Evolutionary conservation across 2,888 invertebrate species (phyloP), one percentile per base, ranked within the genome.

Genomic region (Rhimphoctona megacephalus): DNA sequence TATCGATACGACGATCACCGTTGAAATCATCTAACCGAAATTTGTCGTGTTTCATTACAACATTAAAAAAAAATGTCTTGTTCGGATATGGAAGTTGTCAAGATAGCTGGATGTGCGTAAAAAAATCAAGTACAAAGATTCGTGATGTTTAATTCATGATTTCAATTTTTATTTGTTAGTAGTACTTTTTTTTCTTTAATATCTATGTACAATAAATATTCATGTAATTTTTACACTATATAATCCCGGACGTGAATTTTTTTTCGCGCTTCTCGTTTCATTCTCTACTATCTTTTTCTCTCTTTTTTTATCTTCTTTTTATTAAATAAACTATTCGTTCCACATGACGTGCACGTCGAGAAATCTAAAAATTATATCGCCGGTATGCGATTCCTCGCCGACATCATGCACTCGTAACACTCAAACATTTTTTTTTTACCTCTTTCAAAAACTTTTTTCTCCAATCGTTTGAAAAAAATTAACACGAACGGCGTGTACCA

Each of bases 151-250:
- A 86, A 90, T 92, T 94, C 92, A 92, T 91, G 92, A 90, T 92
- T 93, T 93, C 90, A 76, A 91, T 92, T 93, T 94, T 94, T 94
- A 94, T 94, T 94, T 93, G 94, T 94, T 94, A 94, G 93, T 94
- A 94, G 92, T 87, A 88, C 90, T 90, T 90, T 84, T 87, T 88
- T 86, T 80, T 93, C 89, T 93, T 93, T 93, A 92, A 94, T 93
- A 93, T 93, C 92, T 94, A 94, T 94, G 94, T 94, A 94, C 94
- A 94, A 94, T 94, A 94, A 94, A 94, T 94, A 94, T 94, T 93
- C 94, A 92, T 94, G 92, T 92, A 93, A 86, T 86, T 93, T 92
- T 94, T 94, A 94, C 94, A 94, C 92, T 94, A 94, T 91, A 89
- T 87, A 88, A 91, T 90, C 88, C 89, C 90, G 87, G 86, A 88